A percentile compares a stretch with the other conserved stretches of the same genome.
Evolutionary conservation across 2,113 vertebrate genomes (phyloP).

Genomic region (Erythrolamprus reginae): DNA sequence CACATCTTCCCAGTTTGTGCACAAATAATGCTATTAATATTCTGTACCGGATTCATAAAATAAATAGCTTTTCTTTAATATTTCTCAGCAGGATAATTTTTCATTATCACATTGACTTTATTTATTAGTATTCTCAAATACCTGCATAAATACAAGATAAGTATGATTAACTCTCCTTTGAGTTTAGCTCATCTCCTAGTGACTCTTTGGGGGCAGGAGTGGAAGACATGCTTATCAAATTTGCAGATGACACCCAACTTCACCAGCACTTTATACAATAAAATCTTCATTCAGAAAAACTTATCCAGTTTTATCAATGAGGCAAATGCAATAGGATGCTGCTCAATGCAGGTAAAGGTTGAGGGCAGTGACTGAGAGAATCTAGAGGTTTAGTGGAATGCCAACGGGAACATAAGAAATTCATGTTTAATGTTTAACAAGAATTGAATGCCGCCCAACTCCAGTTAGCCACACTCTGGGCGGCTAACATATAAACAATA

Average conservation of each 20-base stretch:
- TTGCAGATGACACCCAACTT: not conserved
- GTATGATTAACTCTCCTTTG: not conserved
- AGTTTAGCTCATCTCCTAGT: not conserved
- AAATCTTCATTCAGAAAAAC: not conserved
- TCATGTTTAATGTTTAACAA: no score
- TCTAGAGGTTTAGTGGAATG: not conserved
- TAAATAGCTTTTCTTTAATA: slow-evolving; percentile 22
- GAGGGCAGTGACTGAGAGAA: not conserved
- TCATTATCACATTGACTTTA: slow-evolving; percentile 22
- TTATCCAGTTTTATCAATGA: not conserved
- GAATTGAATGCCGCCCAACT: no score
- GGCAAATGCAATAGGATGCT: not conserved
- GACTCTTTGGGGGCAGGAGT: not conserved
- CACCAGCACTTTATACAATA: not conserved
- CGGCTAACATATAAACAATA: no score
- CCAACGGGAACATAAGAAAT: not conserved
- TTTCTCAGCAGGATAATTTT: slow-evolving; percentile 20
- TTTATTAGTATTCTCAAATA: slow-evolving; percentile 29
- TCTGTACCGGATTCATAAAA: slow-evolving; percentile 13
- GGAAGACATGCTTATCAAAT: not conserved
- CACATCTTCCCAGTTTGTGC: slow-evolving; percentile 12
- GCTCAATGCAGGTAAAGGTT: not conserved
- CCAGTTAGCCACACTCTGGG: no score
- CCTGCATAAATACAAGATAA: not conserved
- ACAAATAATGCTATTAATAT: slow-evolving; percentile 28